Evolutionary conservation across 2,888 invertebrate genomes (phyloP).

Genomic region (Siphonodentalium dalli): DNA sequence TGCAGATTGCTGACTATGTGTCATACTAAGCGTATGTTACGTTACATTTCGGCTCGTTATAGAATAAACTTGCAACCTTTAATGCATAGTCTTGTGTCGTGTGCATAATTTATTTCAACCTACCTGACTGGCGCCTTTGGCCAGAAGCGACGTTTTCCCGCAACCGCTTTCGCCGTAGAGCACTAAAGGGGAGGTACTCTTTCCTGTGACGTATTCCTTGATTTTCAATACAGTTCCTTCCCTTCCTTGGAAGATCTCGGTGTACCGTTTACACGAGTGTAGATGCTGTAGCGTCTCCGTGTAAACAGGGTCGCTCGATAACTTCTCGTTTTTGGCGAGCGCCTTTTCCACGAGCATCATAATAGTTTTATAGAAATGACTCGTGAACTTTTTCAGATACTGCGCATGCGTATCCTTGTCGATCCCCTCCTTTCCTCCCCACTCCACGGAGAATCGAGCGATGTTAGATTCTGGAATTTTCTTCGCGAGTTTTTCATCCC

Average conservation of each 20-base stretch:
- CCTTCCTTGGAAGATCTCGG: constrained; percentile 87
- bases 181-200: constrained; percentile 85
- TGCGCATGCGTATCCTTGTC: constrained; percentile 89
- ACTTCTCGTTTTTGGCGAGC: constrained; percentile 94
- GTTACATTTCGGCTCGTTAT: no score
- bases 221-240: constrained; percentile 76
- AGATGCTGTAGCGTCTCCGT: constrained; percentile 74
- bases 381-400: constrained; percentile 91
- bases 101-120: neutral
- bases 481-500: constrained; percentile 86
- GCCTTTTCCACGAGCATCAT: constrained; percentile 90
- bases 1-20: no score
- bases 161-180: constrained; percentile 96
- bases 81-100: neutral
- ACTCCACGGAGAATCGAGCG: constrained; percentile 80
- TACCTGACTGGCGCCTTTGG: constrained; percentile 80
- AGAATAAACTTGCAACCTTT: no score
- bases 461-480: constrained; percentile 46
- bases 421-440: constrained; percentile 89
- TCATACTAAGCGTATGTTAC: no score
- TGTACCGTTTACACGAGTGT: constrained; percentile 91
- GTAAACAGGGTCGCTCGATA: constrained; percentile 69
- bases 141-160: constrained; percentile 94
- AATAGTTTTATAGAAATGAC: constrained; percentile 77
- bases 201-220: constrained; percentile 66